These are phyloP conservation scores for Andrena marginata DNA, from an alignment of 2,888 invertebrate species.

Conservation along the genomic window DNA sequence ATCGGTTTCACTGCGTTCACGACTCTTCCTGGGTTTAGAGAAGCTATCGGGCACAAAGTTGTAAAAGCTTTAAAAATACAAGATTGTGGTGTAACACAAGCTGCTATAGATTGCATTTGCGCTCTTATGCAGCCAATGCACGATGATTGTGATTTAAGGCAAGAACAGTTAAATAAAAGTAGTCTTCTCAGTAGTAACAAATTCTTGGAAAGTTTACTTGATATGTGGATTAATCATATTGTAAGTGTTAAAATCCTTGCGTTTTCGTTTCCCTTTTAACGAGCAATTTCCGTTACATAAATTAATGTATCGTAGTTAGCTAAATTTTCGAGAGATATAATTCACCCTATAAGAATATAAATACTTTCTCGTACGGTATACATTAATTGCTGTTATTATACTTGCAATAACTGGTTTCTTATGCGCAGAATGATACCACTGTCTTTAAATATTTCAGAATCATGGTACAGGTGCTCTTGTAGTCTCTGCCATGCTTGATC, in stretches of 20 bases:
- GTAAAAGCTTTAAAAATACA: slow-evolving; percentile 95
- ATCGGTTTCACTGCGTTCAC: slow-evolving; percentile 99
- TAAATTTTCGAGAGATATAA: no score
- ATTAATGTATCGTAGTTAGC: background rate
- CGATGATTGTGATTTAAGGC: slow-evolving; percentile 97
- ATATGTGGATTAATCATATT: slow-evolving; percentile 98
- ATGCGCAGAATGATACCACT: background rate
- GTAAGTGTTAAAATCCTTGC: slow-evolving; percentile 86
- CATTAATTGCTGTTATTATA: background rate
- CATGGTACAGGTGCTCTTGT: slow-evolving; percentile 98
- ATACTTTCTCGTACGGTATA: background rate
- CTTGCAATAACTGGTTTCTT: background rate
- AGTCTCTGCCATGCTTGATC: slow-evolving; percentile 98
- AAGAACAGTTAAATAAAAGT: slow-evolving; percentile 99
- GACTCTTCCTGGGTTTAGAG: slow-evolving; percentile 95
- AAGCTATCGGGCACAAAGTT: slow-evolving; percentile 96
- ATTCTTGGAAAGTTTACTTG: slow-evolving; percentile 96
- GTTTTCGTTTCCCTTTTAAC: background rate
- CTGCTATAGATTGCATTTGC: slow-evolving; percentile 98
- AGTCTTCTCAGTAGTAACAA: slow-evolving; percentile 95
- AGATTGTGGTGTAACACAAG: slow-evolving; percentile 96
- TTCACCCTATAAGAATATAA: no score
- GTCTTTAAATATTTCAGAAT: slow-evolving; percentile 86
- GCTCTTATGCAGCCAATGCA: slow-evolving; percentile 99
- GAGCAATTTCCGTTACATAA: background rate